Evolutionary conservation across 2,797 vertebrate species (phyloP).

Genomic region (Lophotriccus pileatus): DNA sequence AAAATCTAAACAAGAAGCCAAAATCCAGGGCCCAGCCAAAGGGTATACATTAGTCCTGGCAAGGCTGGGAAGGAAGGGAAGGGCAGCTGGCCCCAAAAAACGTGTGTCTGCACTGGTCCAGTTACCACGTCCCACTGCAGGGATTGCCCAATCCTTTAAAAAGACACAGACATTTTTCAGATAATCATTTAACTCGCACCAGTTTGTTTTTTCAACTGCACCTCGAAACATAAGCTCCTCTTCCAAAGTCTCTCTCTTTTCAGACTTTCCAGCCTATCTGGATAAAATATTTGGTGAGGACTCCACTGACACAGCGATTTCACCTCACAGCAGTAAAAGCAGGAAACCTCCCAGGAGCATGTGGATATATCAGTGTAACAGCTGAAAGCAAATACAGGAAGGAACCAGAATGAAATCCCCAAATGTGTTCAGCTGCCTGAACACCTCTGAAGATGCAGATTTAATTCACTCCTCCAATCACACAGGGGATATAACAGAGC

Average conservation of each 20-base stretch:
- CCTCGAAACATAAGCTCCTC: not conserved
- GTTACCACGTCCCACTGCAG: not conserved
- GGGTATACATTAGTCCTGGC: slow-evolving; percentile 79
- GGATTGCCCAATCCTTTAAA: slow-evolving; percentile 38
- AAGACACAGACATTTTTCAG: slow-evolving; percentile 32
- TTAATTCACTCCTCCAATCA: not conserved
- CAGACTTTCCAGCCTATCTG: not conserved
- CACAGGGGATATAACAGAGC: not conserved
- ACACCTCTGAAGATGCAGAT: not conserved
- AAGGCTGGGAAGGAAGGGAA: slow-evolving; percentile 51
- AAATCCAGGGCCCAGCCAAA: slow-evolving; percentile 86
- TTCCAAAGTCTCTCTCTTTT: not conserved
- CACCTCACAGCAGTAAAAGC: not conserved
- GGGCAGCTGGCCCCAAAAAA: slow-evolving; percentile 32
- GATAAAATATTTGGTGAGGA: not conserved
- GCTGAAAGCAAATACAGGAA: not conserved
- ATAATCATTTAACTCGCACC: not conserved
- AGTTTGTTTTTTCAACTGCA: not conserved
- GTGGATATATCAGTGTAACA: not conserved
- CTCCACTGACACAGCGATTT: not conserved
- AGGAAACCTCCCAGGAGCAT: not conserved
- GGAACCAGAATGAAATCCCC: not conserved
- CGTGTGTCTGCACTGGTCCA: slow-evolving; percentile 26
- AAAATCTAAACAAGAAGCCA: slow-evolving; percentile 84
- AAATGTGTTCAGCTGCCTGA: not conserved